Evolutionary conservation across 2,113 vertebrate species (phyloP).

Genomic region (Hippocampus mohnikei): DNA sequence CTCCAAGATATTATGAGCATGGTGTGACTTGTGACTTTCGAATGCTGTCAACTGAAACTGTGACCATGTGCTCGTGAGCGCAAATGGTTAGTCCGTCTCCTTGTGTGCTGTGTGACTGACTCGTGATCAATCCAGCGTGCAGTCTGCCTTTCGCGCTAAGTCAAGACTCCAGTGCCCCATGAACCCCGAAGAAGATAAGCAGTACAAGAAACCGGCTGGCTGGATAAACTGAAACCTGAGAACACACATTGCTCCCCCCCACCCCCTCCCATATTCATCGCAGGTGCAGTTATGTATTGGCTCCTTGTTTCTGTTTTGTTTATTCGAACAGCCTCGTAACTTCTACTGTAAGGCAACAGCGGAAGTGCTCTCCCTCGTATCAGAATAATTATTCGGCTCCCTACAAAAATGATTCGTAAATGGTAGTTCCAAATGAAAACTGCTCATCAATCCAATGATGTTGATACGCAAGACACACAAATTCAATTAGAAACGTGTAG

Average conservation of each 20-base stretch:
- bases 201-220: no score
- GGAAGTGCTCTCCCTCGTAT: neutral
- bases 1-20: neutral
- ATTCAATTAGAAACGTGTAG: neutral
- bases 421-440: neutral
- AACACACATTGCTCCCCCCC: neutral
- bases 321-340: neutral
- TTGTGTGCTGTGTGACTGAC: neutral
- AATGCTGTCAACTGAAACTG: neutral
- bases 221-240: neutral
- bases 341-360: neutral
- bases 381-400: neutral
- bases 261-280: neutral
- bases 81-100: neutral
- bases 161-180: no score
- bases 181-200: no score
- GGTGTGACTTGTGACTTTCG: neutral
- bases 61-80: neutral
- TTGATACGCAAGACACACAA: neutral
- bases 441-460: neutral
- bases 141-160: no score
- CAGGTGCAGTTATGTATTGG: neutral
- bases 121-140: neutral
- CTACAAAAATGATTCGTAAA: neutral
- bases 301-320: neutral